These are phyloP conservation scores for Mormyrops boulengeri DNA, from an alignment of 2,797 vertebrate genomes.

Conservation along the genomic window DNA sequence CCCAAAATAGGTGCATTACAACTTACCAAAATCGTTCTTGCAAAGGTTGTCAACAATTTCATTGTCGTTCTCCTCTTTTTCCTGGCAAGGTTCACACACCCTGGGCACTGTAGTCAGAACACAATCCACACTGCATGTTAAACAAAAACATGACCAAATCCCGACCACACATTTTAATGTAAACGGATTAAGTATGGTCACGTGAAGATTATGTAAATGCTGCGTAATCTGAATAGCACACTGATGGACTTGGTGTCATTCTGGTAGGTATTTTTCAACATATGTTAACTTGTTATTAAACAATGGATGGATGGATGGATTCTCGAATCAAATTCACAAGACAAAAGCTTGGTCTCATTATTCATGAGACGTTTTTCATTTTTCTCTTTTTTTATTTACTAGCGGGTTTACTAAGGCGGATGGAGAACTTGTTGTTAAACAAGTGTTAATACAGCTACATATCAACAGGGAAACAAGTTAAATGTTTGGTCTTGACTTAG, in stretches of 20 bases:
- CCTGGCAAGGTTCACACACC: conserved; percentile 93
- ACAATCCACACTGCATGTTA: neutral
- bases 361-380: neutral
- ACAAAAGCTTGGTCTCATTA: neutral
- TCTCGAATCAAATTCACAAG: neutral
- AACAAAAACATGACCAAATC: neutral
- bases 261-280: neutral
- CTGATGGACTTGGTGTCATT: neutral
- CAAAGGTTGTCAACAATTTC: conserved; percentile 95
- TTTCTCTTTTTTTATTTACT: neutral
- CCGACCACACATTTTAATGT: neutral
- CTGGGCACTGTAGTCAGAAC: conserved; percentile 70
- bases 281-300: neutral
- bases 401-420: neutral
- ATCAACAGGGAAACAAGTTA: neutral
- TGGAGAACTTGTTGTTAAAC: neutral
- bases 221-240: neutral
- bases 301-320: too few relatives aligned
- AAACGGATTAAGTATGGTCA: neutral
- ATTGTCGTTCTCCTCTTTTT: conserved; percentile 85
- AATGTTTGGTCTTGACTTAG: neutral
- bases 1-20: neutral
- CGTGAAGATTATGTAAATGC: neutral
- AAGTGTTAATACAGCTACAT: neutral
- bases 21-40: conserved; percentile 97